Conservation (phyloP, 2,113 vertebrate genomes). For the Ophthalmolycus amberensis region DNA sequence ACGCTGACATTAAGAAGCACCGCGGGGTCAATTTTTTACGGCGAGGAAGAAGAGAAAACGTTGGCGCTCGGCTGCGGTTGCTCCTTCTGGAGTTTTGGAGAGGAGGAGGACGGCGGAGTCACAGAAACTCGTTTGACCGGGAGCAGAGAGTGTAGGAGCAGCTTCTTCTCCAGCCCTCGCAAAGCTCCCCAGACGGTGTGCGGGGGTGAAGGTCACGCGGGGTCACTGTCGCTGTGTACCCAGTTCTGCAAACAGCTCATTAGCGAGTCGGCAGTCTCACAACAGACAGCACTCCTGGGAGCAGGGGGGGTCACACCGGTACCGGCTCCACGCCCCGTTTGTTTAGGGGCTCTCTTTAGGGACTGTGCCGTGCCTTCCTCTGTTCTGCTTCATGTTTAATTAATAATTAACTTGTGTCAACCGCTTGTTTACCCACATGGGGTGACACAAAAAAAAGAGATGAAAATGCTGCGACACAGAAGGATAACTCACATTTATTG, state of each 20-base stretch:
- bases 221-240: constrained; percentile 83
- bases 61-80: not conserved
- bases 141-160: constrained; percentile 37
- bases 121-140: constrained; percentile 56
- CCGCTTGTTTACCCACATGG: constrained; percentile 77
- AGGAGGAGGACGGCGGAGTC: not conserved
- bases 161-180: constrained; percentile 55
- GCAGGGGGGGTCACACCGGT: constrained; percentile 60
- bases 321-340: constrained; percentile 80
- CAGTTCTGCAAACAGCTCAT: constrained; percentile 86
- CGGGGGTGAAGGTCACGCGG: constrained; percentile 75
- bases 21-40: constrained; percentile 48
- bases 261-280: constrained; percentile 79
- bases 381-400: constrained; percentile 82
- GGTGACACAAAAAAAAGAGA: constrained; percentile 47
- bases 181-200: constrained; percentile 75
- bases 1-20: constrained; percentile 58
- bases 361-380: constrained; percentile 65
- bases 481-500: constrained; percentile 48
- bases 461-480: constrained; percentile 27
- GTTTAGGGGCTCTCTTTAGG: constrained; percentile 78
- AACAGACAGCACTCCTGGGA: constrained; percentile 78
- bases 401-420: constrained; percentile 85
- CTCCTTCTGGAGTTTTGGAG: not conserved
- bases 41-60: not conserved